phyloP scores from a whole-genome alignment of 2,888 invertebrate species.

The Formica aserva region DNA sequence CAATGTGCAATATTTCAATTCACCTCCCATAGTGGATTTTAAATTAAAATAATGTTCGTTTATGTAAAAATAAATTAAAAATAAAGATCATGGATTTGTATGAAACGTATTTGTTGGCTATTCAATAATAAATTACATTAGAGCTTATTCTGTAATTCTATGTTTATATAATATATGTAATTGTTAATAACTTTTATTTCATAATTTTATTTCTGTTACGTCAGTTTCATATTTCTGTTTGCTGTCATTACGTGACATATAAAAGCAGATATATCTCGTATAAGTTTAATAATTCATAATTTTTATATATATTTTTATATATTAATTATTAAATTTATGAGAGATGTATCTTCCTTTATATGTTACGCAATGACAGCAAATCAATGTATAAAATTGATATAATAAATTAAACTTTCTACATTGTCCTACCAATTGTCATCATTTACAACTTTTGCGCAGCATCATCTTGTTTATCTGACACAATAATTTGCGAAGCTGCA shows the following conservation, averaged over 20 bases:
- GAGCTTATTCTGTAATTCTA: background rate
- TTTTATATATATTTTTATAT: background rate
- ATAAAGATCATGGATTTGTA: conserved; percentile 21
- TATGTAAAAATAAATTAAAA: conserved; percentile 16
- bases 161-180: background rate
- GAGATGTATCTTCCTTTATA: background rate
- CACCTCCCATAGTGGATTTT: conserved; percentile 22
- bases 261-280: background rate
- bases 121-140: background rate
- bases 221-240: background rate
- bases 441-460: background rate
- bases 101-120: background rate
- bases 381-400: background rate
- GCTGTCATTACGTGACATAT: background rate
- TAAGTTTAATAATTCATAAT: background rate
- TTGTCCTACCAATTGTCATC: background rate
- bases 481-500: conserved; percentile 4
- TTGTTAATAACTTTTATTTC: background rate
- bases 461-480: background rate
- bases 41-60: conserved; percentile 37
- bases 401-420: background rate
- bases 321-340: background rate
- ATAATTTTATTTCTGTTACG: background rate
- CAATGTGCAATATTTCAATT: conserved; percentile 14
- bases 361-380: background rate